Conservation (phyloP, 2,888 invertebrate species). For the Rhamphomyia laevipes region DNA sequence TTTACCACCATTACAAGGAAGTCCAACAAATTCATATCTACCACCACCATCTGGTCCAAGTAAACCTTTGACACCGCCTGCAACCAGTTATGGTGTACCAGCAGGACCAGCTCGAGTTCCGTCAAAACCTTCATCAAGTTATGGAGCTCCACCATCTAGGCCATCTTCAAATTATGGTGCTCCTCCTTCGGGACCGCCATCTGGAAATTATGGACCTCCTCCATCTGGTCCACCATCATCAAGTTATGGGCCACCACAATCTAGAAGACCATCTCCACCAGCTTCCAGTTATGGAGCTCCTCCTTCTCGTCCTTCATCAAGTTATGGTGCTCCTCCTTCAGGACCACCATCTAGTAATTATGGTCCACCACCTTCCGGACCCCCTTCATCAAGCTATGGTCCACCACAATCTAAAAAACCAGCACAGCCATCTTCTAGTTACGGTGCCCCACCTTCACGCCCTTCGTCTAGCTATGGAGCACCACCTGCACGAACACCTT, state of each 20-base stretch:
- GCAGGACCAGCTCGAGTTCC: slow-evolving; percentile 31
- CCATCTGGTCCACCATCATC: slow-evolving; percentile 28
- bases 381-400: slow-evolving; percentile 43
- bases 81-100: slow-evolving; percentile 45
- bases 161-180: slow-evolving; percentile 35
- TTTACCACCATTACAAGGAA: slow-evolving; percentile 34
- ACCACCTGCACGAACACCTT: slow-evolving; percentile 29
- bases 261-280: slow-evolving; percentile 7
- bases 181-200: slow-evolving; percentile 30
- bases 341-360: slow-evolving; percentile 16
- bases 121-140: slow-evolving; percentile 26
- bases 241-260: slow-evolving; percentile 31
- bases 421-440: slow-evolving; percentile 26
- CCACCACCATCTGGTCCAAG: slow-evolving; percentile 39
- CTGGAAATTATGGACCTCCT: slow-evolving; percentile 29
- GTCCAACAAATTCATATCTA: slow-evolving; percentile 43
- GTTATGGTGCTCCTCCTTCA: slow-evolving; percentile 33
- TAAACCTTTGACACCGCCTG: slow-evolving; percentile 28
- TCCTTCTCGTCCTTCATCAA: slow-evolving; percentile 24
- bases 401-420: slow-evolving; percentile 39
- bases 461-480: slow-evolving; percentile 35
- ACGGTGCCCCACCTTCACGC: slow-evolving; percentile 22
- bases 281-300: slow-evolving; percentile 21
- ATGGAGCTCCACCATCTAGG: slow-evolving; percentile 22
- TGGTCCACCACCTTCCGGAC: slow-evolving; percentile 24